Evolutionary conservation across 2,888 invertebrate genomes (phyloP).

Genomic region (Mallateleia sp.): DNA sequence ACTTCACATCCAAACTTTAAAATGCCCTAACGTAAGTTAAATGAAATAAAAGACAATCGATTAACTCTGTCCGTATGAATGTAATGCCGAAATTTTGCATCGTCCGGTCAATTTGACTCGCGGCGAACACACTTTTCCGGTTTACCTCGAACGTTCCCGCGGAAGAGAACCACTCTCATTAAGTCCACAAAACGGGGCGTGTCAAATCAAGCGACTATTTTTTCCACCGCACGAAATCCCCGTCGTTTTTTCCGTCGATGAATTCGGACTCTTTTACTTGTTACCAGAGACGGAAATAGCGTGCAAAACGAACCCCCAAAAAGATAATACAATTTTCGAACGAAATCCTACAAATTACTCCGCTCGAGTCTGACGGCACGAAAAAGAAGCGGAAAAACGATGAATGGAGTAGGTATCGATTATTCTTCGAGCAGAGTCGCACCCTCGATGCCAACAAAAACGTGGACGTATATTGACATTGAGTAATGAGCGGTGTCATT

Average conservation of each 20-base stretch:
- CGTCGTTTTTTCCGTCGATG: conserved; percentile 10
- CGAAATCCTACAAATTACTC: conserved; percentile 62
- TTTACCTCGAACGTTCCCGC: neutral
- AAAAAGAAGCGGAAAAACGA: conserved; percentile 63
- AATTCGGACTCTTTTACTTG: conserved; percentile 18
- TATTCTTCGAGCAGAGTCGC: conserved; percentile 67
- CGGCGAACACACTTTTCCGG: neutral
- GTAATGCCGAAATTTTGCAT: no score
- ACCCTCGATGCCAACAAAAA: conserved; percentile 66
- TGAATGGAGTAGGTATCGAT: conserved; percentile 72
- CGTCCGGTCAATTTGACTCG: neutral
- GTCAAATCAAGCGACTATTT: conserved; percentile 42
- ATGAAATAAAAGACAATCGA: no score
- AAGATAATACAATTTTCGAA: conserved; percentile 66
- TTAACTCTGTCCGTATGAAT: no score
- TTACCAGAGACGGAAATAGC: conserved; percentile 28
- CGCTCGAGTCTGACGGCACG: conserved; percentile 1
- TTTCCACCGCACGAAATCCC: conserved; percentile 23
- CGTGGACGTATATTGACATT: conserved; percentile 62
- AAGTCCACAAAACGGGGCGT: neutral
- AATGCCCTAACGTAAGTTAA: no score
- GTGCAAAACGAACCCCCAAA: conserved; percentile 48
- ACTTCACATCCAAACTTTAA: no score
- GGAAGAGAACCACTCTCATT: conserved; percentile 1
- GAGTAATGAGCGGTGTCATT: conserved; percentile 71